A percentile compares a stretch with the other conserved stretches of the same genome.
These are phyloP conservation scores for Eudemis profundana DNA, from an alignment of 2,888 invertebrate genomes.

Conservation along the genomic window DNA sequence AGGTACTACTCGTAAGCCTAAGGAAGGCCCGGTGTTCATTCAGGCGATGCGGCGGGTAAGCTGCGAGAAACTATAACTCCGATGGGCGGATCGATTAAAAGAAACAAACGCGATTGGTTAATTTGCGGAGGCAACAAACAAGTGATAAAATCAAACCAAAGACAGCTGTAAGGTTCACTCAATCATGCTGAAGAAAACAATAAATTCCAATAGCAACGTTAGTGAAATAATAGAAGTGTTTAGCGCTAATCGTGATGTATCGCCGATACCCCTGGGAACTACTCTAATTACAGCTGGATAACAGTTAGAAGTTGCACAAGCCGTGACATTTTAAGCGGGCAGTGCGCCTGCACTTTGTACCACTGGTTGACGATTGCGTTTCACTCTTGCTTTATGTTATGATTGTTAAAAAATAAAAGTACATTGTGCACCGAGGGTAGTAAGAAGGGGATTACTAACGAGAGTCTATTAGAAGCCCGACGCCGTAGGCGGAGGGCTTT, in stretches of 20 bases:
- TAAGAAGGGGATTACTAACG: too few relatives aligned
- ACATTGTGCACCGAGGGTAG: too few relatives aligned
- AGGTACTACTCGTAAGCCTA: too few relatives aligned
- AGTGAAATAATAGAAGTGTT: constrained; percentile 37
- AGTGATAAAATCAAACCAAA: background rate
- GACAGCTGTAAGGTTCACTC: background rate
- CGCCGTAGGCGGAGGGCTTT: too few relatives aligned
- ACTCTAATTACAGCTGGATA: constrained; percentile 61
- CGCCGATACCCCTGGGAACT: constrained; percentile 62
- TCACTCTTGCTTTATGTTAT: constrained; percentile 24
- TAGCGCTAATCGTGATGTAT: constrained; percentile 51
- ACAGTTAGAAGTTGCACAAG: constrained; percentile 53
- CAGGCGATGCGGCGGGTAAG: too few relatives aligned
- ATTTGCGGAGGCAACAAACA: background rate
- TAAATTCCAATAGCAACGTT: constrained; percentile 17
- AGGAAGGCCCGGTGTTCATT: too few relatives aligned
- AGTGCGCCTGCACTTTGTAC: constrained; percentile 47
- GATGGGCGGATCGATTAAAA: background rate
- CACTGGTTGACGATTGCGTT: constrained; percentile 35
- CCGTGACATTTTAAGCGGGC: constrained; percentile 55
- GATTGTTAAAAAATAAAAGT: constrained; percentile 9
- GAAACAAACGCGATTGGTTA: too few relatives aligned
- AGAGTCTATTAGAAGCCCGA: too few relatives aligned
- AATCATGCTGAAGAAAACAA: constrained; percentile 16
- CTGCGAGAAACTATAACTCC: too few relatives aligned